Evolutionary conservation across 2,888 invertebrate species (phyloP), one percentile per base, ranked within the genome.

Genomic region (Sturmia bella): DNA sequence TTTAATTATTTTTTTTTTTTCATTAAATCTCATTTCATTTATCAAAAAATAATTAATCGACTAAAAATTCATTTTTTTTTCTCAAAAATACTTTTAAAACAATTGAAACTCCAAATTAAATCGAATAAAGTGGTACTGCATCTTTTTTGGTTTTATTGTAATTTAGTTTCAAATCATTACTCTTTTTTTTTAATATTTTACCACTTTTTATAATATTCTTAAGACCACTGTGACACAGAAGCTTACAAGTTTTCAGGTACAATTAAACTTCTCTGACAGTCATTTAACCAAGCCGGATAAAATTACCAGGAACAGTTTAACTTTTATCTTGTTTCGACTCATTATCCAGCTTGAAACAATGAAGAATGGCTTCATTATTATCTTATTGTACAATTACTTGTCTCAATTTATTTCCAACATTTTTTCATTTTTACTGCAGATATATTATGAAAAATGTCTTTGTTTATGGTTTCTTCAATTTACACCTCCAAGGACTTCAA

Each of bases 391-490:
- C 39, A 9, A 43, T 32, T 17, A 37, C 17, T 27, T 56, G 43
- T 24, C 54, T 21, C 1, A 21, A 54, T 64, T 45, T 12, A 32
- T n/a, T 13, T 19, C 11, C 13, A 24, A 7, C 37, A 2, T 24
- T 45, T 56, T 54, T 19, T 45, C 43, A 32, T 41, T 54, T 0
- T 24, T 41, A 50, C 3, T 19, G 3, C 15, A 17, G 32, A 32
- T 32, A 54, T 54, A 57, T 61, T 43, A 64, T 63, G 79, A 77
- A 70, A 85, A 84, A 85, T 81, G 52, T 85, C 84, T 88, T 88
- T 88, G 88, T 88, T 89, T 88, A 88, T 86, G 84, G 85, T 85
- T 86, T 87, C 86, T 85, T 86, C 86, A 88, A 88, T 88, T 88
- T 87, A 88, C 89, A 89, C 89, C 89, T 89, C 86, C 85, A 87